Base-by-base conservation (phyloP, 2,888 invertebrate species). In the Mesochorus sp. region DNA sequence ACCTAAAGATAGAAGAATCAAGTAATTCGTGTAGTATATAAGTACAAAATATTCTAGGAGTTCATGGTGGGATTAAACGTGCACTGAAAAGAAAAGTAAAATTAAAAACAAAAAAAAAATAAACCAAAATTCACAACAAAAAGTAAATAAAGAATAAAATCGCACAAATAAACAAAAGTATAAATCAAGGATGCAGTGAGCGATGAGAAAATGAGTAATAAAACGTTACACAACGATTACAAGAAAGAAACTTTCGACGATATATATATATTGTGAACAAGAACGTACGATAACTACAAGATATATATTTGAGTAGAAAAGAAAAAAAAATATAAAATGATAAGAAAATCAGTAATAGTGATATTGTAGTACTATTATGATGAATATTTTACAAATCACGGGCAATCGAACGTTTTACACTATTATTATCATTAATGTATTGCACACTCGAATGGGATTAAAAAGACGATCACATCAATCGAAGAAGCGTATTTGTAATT, bases 51-150 rank as follows among this genome's bases (percentile, higher is more conserved):
- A 77, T 64, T 31, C 61, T 77, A 78, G 61, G 59, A 21, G 53
- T n/a, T 49, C 24, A 49, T 49, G 49, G 34, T 70, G 73, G 67
- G 55, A 72, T 71, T 73, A 76, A 59, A 73, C 77, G 67, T 80
- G 80, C 78, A 67, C 59, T 73, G 74, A 71, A 24, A 47, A 49
- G 66, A 72, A 75, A 66, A 62, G 49, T 51, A 78, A 77, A 81
- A 82, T 76, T 28, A 71, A 83, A 83, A 66, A 71, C 79, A 79
- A 81, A 53, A 76, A n/a, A n/a, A n/a, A n/a, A n/a, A 51, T 68
- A 75, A 72, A 72, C 80, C 79, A 79, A 75, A 80, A 83, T 82
- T 79, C 81, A 80, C 71, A 74, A 64, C 51, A 77, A 72, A 82
- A 71, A 73, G 79, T 31, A 57, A 51, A 49, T 42, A 44, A 57